phyloP scores from a whole-genome alignment of 2,888 invertebrate species.

The Lasioglossum lativentre region DNA sequence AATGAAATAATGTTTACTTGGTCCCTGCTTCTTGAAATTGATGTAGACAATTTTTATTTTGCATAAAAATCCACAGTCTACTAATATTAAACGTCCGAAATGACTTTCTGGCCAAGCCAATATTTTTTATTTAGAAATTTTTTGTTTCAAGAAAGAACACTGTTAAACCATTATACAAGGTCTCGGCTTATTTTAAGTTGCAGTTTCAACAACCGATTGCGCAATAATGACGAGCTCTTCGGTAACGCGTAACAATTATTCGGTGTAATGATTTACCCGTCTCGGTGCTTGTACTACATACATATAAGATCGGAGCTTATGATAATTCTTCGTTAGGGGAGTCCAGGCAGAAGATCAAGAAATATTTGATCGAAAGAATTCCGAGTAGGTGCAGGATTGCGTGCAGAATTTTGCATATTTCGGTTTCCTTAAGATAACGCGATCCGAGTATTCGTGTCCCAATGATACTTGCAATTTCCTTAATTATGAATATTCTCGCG shows the following conservation, averaged over 20 bases:
- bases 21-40: no score
- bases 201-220: conserved; percentile 18
- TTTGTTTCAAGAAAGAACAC: neutral
- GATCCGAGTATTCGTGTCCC: neutral
- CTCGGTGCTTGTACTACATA: neutral
- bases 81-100: no score
- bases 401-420: neutral
- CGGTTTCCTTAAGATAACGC: neutral
- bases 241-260: neutral
- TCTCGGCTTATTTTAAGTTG: neutral
- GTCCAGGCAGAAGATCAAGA: neutral
- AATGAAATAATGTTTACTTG: no score
- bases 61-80: no score
- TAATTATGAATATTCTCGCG: conserved; percentile 17
- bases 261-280: neutral
- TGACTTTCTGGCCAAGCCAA: no score
- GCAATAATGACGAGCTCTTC: conserved; percentile 27
- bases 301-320: neutral
- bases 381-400: neutral
- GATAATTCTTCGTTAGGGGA: neutral
- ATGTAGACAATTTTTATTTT: no score
- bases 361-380: neutral
- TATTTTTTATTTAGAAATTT: no score
- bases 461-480: conserved; percentile 25
- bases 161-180: neutral